A percentile compares a stretch with the other conserved stretches of the same genome.
These are phyloP conservation scores for Tetramorium bicarinatum DNA, from an alignment of 2,888 invertebrate species.

Conservation along the genomic window DNA sequence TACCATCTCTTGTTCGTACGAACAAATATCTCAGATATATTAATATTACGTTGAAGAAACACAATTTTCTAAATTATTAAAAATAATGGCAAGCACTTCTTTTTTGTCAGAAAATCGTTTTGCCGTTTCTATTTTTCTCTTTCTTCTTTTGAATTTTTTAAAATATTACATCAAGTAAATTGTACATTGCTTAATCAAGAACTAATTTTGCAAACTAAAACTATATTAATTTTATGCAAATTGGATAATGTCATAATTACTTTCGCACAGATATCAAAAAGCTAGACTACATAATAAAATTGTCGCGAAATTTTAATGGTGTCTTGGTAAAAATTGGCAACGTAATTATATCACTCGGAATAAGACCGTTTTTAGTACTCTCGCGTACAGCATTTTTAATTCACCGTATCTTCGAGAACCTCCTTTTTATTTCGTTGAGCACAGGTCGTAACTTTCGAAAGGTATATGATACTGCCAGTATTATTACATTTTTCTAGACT, in stretches of 20 bases:
- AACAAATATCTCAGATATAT: constrained; percentile 14
- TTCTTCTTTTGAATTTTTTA: neutral
- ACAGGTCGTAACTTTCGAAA: constrained; percentile 16
- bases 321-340: neutral
- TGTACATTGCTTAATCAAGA: neutral
- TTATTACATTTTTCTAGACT: constrained; percentile 53
- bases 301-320: neutral
- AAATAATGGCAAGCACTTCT: neutral
- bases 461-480: constrained; percentile 19
- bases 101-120: neutral
- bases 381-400: constrained; percentile 15
- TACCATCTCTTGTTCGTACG: neutral
- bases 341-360: neutral
- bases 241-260: neutral
- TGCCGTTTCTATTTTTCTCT: neutral
- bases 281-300: neutral
- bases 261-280: neutral
- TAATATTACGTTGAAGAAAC: neutral
- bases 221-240: neutral
- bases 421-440: constrained; percentile 16
- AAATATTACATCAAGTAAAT: neutral
- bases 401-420: constrained; percentile 1
- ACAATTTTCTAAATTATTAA: constrained; percentile 1
- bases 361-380: neutral
- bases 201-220: neutral